Base-by-base conservation (phyloP, 2,797 vertebrate genomes). In the Sebastes iracundus region DNA sequence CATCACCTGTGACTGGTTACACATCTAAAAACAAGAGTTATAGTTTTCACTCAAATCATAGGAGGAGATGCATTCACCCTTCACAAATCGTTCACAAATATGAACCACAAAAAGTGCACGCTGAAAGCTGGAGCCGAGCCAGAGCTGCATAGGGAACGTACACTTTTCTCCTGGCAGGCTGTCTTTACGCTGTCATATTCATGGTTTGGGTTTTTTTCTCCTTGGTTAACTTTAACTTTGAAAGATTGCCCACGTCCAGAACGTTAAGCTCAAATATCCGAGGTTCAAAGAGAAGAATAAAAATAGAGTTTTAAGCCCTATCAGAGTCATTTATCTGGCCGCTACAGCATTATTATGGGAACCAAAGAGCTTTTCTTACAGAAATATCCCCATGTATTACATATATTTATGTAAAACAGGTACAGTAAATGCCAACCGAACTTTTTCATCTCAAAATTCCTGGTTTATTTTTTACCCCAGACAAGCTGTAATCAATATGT, bases 1-100 rank as follows among this genome's bases (percentile, higher is more conserved):
- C 81, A 22, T 92, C 94, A 94, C 90, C 93, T 94, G 93, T 59
- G 84, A 85, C 79, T 90, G 81, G 88, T 94, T 94, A 93, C 79
- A 77, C 68, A 76, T 90, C 78, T 87, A 49, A 87, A 92, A 88
- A 85, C 85, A 85, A 81, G 85, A 92, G 71, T 89, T 88, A 92
- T 67, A 58, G 85, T 64, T 83, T 22, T 63, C 58, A 53, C 74
- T 82, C 71, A 56, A 46, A 55, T 46, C 35, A 66, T 79, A 75
- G 86, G 71, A 78, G 68, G 82, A 81, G 81, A 67, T 13, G 80
- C 56, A 30, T 64, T 89, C 83, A 72, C 60, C 83, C 86, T 42
- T 88, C 87, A 85, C 86, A 87, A 90, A 88, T 85, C 75, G 61
- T 86, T 87, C 76, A 82, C 81, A 88, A 90, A 82, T 84, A 82